A percentile compares a stretch with the other conserved stretches of the same genome.
Conservation (phyloP, 2,113 vertebrate species). For the Prolemur simus region DNA sequence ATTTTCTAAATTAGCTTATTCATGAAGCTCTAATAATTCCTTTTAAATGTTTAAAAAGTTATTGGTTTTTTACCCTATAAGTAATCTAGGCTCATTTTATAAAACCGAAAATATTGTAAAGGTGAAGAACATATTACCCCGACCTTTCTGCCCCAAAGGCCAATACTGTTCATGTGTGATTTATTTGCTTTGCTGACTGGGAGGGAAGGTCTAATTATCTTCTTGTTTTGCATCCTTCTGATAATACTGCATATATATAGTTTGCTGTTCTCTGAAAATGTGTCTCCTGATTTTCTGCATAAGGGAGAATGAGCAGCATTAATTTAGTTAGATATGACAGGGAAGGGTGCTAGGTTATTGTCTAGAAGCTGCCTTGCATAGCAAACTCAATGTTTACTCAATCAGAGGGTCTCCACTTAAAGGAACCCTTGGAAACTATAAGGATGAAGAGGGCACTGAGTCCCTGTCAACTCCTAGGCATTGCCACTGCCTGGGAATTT, state of each 20-base stretch:
- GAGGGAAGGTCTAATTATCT: background rate
- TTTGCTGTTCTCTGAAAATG: background rate
- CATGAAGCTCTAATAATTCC: background rate
- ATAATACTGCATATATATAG: background rate
- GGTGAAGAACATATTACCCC: background rate
- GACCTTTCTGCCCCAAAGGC: background rate
- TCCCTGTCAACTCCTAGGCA: background rate
- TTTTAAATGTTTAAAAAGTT: background rate
- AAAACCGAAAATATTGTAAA: background rate
- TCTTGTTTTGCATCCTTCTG: background rate
- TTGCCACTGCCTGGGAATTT: background rate
- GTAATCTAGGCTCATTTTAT: background rate
- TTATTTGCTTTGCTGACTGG: background rate
- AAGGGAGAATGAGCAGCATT: background rate
- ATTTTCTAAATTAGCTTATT: background rate
- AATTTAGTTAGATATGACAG: background rate
- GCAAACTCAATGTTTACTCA: background rate
- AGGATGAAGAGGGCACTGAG: fast-evolving
- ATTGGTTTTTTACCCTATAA: background rate
- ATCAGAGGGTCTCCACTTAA: background rate
- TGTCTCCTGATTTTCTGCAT: background rate
- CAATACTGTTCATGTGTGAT: background rate
- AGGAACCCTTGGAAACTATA: too few relatives aligned
- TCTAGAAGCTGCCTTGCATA: background rate
- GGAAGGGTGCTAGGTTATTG: background rate